Percentiles rank a stretch among this genome's conserved stretches.
Conservation (phyloP, 2,113 vertebrate species). For the Bubo scandiacus region DNA sequence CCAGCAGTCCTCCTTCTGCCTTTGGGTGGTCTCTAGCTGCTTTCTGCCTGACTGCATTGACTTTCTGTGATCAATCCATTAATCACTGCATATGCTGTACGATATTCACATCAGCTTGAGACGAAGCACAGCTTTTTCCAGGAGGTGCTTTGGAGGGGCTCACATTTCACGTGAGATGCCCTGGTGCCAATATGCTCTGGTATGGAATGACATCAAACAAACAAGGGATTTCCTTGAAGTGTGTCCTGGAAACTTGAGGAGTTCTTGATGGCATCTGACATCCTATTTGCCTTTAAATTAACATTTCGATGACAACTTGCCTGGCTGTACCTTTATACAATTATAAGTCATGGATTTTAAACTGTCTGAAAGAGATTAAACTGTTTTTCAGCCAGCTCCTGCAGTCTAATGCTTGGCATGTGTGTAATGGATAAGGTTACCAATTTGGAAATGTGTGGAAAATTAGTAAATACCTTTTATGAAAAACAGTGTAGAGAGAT, state of each 20-base stretch:
- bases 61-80: neutral
- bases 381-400: slow-evolving; percentile 24
- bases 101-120: neutral
- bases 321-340: neutral
- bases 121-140: neutral
- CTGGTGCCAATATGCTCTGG: slow-evolving; percentile 5
- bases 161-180: neutral
- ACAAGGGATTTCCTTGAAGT: slow-evolving; percentile 14
- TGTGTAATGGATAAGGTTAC: neutral
- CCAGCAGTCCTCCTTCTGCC: neutral
- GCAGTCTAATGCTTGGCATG: neutral
- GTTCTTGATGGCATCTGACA: slow-evolving; percentile 5
- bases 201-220: slow-evolving; percentile 34
- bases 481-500: neutral
- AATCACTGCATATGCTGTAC: neutral
- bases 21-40: neutral
- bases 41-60: neutral
- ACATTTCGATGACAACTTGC: slow-evolving; percentile 38
- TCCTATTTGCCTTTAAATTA: slow-evolving; percentile 33
- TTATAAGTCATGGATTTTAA: slow-evolving; percentile 3
- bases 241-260: slow-evolving; percentile 1
- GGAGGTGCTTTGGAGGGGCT: neutral
- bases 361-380: slow-evolving; percentile 31
- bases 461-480: neutral
- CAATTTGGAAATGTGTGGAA: neutral